Evolutionary conservation across 23 tunicate species (phyloP).

Genomic region (Trididemnum nubilum): DNA sequence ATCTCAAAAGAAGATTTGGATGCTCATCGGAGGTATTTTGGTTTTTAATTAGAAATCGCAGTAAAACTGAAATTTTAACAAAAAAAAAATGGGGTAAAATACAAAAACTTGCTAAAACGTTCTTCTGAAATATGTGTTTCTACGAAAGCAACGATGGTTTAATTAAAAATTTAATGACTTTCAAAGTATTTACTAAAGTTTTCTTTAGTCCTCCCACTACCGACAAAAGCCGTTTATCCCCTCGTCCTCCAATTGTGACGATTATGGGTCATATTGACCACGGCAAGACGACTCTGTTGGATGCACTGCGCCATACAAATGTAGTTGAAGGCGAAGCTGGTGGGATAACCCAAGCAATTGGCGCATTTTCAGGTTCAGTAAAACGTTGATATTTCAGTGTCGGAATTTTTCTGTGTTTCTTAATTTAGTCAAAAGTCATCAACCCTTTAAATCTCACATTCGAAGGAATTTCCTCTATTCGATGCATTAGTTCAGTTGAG

Average conservation of each 20-base stretch:
- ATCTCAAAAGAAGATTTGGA: not conserved
- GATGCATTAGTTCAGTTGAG: no score
- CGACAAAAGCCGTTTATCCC: slow-evolving; percentile 14
- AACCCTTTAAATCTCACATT: not conserved
- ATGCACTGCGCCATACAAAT: slow-evolving; percentile 60
- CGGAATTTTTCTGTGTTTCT: not conserved
- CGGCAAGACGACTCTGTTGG: slow-evolving; percentile 81
- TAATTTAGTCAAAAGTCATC: not conserved
- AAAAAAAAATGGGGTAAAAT: no score
- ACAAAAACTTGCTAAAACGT: no score
- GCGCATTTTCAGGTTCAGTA: slow-evolving; percentile 86
- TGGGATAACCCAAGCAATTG: slow-evolving; percentile 93
- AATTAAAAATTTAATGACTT: not conserved
- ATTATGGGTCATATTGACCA: slow-evolving; percentile 95
- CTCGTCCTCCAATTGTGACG: slow-evolving; percentile 73
- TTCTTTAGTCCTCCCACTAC: slow-evolving; percentile 9
- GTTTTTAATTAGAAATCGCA: no score
- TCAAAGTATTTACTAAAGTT: not conserved
- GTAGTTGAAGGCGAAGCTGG: slow-evolving; percentile 88
- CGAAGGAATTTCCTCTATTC: not conserved
- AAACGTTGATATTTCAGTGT: no score
- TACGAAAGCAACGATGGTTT: not conserved
- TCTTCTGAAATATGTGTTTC: no score
- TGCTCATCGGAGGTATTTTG: slow-evolving; percentile 20
- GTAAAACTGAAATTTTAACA: no score